Evolutionary conservation across 1,140 invertebrate genomes (phyloP), one percentile per base, ranked within the genome.

Genomic region (Temnothorax curvispinosus): DNA sequence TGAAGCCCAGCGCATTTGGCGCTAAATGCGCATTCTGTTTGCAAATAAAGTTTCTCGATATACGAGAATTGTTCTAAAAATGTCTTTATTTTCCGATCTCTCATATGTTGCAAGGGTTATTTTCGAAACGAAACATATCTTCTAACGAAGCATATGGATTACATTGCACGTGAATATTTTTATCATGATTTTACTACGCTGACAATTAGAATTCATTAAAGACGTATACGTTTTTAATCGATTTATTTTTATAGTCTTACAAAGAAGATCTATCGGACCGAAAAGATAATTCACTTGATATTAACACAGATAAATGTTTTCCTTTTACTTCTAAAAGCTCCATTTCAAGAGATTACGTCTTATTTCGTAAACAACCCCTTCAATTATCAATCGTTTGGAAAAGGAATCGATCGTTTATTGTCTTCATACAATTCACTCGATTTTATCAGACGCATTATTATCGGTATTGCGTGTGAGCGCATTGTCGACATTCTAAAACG

Each of bases 321-420:
- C 11, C 1, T 52, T 27, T 52, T 52, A 21, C 9, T 58, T 74
- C 11, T 44, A 41, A n/a, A 50, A 50, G 6, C 1, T 52, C 2
- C 4, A 13, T 7, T 69, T 54, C 5, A 41, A 18, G 47, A 8
- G 27, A 81, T 35, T 27, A 21, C 3, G 18, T 50, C 18, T 65
- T 71, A 54, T 86, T 64, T 56, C 54, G 64, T 35, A 54, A 89
- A 69, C 81, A 80, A 81, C 18, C 27, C 62, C 41, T 81, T 35
- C 62, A 60, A 38, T 58, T 47, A 27, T 27, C 27, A 56, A 81
- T 86, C n/a, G 32, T 8, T 64, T 64, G 13, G 38, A 69, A 86
- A 47, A 58, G 15, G 13, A 50, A 50, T 58, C 62, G 58, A 86
- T 65, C 62, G 64, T 69, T 85, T 86, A 78, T 86, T 86, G 60